Evolutionary conservation across 2,888 invertebrate species (phyloP).

Genomic region (Drosophila paranaensis): DNA sequence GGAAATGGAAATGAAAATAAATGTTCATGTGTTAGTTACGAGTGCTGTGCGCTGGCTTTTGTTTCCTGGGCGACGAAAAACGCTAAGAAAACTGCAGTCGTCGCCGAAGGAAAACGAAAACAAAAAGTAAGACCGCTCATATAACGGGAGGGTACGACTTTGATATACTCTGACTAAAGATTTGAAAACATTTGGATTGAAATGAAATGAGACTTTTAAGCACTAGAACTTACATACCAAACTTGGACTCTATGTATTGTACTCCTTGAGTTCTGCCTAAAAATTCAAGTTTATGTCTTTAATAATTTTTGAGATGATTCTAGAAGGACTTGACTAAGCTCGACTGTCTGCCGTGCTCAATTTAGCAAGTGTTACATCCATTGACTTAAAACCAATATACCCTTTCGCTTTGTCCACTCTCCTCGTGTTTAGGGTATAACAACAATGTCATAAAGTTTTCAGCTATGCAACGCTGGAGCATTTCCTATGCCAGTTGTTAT

Average conservation of each 20-base stretch:
- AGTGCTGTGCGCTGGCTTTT: slow-evolving; percentile 39
- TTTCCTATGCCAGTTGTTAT: slow-evolving; percentile 37
- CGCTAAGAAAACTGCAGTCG: slow-evolving; percentile 61
- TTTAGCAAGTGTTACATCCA: background rate
- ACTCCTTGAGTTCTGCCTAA: no score
- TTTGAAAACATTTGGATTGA: background rate
- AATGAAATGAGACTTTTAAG: no score
- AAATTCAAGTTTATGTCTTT: no score
- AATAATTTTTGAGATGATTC: no score
- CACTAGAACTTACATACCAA: no score
- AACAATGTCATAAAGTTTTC: slow-evolving; percentile 49
- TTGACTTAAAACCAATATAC: background rate
- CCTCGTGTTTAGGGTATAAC: slow-evolving; percentile 1
- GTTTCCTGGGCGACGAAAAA: slow-evolving; percentile 57
- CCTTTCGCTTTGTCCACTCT: background rate
- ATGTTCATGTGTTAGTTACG: slow-evolving; percentile 61
- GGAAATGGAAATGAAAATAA: slow-evolving; percentile 65
- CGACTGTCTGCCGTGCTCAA: background rate
- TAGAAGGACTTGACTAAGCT: background rate
- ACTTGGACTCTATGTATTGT: no score
- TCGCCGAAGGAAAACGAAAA: slow-evolving; percentile 18
- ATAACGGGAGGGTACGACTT: background rate
- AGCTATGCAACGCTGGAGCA: slow-evolving; percentile 37
- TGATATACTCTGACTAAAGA: background rate
- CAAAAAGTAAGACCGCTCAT: background rate